Evolutionary conservation across 2,888 invertebrate species (phyloP), one percentile per base, ranked within the genome.

Genomic region (Eupithecia subumbrata): DNA sequence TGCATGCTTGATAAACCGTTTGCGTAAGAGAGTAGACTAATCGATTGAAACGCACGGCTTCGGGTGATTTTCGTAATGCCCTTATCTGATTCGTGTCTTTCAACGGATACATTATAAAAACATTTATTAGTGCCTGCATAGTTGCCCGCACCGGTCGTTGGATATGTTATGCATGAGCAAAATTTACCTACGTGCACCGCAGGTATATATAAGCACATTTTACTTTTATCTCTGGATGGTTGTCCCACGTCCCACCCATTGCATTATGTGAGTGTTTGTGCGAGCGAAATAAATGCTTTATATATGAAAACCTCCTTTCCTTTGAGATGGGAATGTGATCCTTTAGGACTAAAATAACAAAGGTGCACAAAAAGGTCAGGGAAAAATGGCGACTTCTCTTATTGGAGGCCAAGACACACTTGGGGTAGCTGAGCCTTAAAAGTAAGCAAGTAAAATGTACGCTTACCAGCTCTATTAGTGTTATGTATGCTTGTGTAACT

Each of bases 31-130:
- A 88, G 85, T 86, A 87, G 87, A 88, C 89, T 91, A 93, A 94
- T 94, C 93, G 91, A 94, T 94, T 94, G 90, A 83, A 85, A 91
- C 91, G 92, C 92, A 86, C 87, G 85, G 90, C 86, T 90, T 88
- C 88, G 90, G 89, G 82, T 84, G 88, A 90, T 92, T 93, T 92
- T 92, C 90, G 91, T 90, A 92, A 93, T 89, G 81, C 85, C 82
- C 90, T 92, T 93, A 93, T 93, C 92, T 89, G 84, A 85, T 84
- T 84, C 87, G 87, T 87, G 86, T 85, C 80, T 84, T 85, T 84
- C 82, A 83, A 82, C 79, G 81, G 76, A 82, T 80, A 82, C 82
- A 81, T 82, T 85, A 85, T 82, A 85, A 85, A 83, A 84, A 86
- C 83, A 86, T 18, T 48, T 48, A 48, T 18, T 48, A 18, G 11